Evolutionary conservation across 2,113 vertebrate genomes (phyloP).

Genomic region (Lasiurus cinereus): DNA sequence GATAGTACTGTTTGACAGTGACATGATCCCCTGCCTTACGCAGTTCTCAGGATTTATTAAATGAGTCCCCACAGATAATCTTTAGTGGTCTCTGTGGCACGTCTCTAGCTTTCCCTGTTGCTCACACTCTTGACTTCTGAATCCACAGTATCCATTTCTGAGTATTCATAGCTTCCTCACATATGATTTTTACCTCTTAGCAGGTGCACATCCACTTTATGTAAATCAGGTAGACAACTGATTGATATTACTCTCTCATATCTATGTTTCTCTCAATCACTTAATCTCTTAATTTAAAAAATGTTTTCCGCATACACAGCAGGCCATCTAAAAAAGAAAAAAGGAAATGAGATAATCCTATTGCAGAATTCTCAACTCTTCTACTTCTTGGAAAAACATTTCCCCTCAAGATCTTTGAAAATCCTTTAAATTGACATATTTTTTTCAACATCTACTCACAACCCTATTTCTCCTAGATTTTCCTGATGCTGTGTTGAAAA

Average conservation of each 20-base stretch:
- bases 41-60: background rate
- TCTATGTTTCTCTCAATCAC: background rate
- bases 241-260: too few species aligned
- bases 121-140: background rate
- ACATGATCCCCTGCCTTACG: background rate
- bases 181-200: background rate
- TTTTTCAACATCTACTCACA: background rate
- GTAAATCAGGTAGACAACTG: background rate
- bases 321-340: background rate
- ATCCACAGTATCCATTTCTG: background rate
- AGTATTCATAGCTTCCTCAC: background rate
- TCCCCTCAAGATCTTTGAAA: background rate
- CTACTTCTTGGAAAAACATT: background rate
- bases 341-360: background rate
- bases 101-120: background rate
- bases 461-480: background rate
- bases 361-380: background rate
- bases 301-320: background rate
- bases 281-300: background rate
- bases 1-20: background rate
- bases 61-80: background rate
- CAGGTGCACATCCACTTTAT: background rate
- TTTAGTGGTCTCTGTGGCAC: background rate
- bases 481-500: constrained; percentile 17
- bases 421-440: background rate